These are phyloP conservation scores for Cylindroiulus punctatus DNA, from an alignment of 2,888 invertebrate genomes.

Conservation along the genomic window DNA sequence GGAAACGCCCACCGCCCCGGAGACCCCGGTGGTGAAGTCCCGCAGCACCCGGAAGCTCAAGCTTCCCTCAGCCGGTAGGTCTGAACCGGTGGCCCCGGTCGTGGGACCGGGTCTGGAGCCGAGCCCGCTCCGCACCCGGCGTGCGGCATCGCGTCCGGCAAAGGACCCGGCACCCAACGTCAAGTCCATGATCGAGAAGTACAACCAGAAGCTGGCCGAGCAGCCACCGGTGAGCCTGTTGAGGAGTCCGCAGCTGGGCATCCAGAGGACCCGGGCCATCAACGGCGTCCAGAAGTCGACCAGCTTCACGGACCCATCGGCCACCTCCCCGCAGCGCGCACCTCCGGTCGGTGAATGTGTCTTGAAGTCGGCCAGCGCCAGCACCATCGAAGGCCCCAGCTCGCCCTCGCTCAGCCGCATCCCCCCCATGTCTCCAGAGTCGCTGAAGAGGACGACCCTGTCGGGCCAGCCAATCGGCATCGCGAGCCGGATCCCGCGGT, in stretches of 20 bases:
- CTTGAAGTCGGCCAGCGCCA: constrained; percentile 54
- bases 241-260: constrained; percentile 48
- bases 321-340: neutral
- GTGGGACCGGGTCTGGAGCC: neutral
- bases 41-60: constrained; percentile 56
- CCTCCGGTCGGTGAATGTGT: neutral
- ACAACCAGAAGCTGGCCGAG: constrained; percentile 54
- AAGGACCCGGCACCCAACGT: constrained; percentile 56
- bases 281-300: constrained; percentile 53
- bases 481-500: constrained; percentile 54
- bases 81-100: neutral
- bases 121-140: constrained; percentile 21
- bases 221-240: constrained; percentile 17
- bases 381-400: constrained; percentile 46
- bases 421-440: constrained; percentile 51
- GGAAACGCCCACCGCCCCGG: neutral
- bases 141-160: neutral
- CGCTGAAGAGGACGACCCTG: neutral
- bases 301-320: constrained; percentile 48
- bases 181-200: constrained; percentile 56
- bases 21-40: constrained; percentile 55
- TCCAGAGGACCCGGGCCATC: neutral
- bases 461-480: constrained; percentile 52
- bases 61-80: constrained; percentile 36
- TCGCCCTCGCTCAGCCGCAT: neutral